Evolutionary conservation across 2,888 invertebrate species (phyloP).

Genomic region (Oxycera nigricornis): DNA sequence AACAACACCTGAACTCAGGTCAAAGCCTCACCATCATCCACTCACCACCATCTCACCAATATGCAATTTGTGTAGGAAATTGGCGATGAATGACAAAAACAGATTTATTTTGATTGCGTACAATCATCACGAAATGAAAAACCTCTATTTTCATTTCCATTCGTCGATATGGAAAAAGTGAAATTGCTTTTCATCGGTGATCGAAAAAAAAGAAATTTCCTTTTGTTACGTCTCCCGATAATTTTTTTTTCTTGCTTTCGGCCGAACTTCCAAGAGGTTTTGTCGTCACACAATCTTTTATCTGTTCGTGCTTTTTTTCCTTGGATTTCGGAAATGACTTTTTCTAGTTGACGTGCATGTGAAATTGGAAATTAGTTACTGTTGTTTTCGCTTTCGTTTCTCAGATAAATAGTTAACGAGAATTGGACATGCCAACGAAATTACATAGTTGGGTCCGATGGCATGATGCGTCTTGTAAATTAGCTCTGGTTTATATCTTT

Average conservation of each 20-base stretch:
- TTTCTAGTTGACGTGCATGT: background rate
- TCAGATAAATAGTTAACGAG: background rate
- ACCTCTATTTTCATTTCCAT: background rate
- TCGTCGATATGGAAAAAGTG: background rate
- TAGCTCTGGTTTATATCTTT: too few species aligned
- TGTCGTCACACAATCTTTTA: too few species aligned
- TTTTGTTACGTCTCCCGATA: too few species aligned
- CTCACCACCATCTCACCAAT: too few species aligned
- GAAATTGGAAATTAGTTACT: background rate
- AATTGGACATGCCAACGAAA: background rate
- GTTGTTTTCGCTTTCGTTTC: background rate
- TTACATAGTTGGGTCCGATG: background rate
- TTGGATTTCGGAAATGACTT: background rate
- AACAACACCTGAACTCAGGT: too few species aligned
- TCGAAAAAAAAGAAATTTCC: background rate
- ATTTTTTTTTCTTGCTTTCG: too few species aligned
- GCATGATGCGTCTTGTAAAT: too few species aligned
- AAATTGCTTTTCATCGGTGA: background rate
- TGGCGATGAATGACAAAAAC: conserved; percentile 12
- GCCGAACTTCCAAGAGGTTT: too few species aligned
- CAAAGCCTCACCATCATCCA: too few species aligned
- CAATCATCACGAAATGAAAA: background rate
- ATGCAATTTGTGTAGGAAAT: background rate
- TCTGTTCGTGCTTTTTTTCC: background rate
- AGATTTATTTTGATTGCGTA: background rate